A percentile compares a stretch with the other conserved stretches of the same genome.
phyloP scores from a whole-genome alignment of 2,888 invertebrate species.

The Muschampia plurimacula region DNA sequence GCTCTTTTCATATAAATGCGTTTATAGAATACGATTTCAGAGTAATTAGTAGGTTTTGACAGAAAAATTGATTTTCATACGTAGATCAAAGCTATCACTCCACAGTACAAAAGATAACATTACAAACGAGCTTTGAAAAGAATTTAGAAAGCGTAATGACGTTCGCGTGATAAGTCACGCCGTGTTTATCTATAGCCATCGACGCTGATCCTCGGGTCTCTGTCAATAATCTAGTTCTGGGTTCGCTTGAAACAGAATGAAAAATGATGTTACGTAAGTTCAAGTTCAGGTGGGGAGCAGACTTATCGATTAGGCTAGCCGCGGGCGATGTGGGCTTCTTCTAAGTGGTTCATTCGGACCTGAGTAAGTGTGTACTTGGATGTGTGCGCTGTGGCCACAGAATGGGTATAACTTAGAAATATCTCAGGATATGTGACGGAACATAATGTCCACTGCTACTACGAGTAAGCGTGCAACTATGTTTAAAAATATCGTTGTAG shows the following conservation, averaged over 20 bases:
- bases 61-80: not conserved
- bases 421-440: not conserved
- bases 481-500: no score
- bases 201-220: conserved; percentile 11
- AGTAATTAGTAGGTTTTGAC: not conserved
- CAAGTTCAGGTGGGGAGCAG: conserved; percentile 38
- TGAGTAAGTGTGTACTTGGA: not conserved
- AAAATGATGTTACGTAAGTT: conserved; percentile 36
- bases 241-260: conserved; percentile 30
- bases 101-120: conserved; percentile 7
- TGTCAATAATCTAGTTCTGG: conserved; percentile 24
- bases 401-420: not conserved
- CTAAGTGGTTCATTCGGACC: conserved; percentile 13
- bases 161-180: conserved; percentile 25
- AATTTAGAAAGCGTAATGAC: conserved; percentile 13
- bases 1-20: no score
- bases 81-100: not conserved
- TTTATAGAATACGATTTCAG: not conserved
- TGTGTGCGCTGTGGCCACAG: conserved; percentile 8
- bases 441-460: no score
- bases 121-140: conserved; percentile 2
- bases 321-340: conserved; percentile 14
- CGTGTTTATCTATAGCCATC: conserved; percentile 28
- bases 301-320: conserved; percentile 33
- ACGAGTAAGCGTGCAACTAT: no score